Evolutionary conservation across 2,888 invertebrate species (phyloP), one percentile per base, ranked within the genome.

Genomic region (Hololepta plana): DNA sequence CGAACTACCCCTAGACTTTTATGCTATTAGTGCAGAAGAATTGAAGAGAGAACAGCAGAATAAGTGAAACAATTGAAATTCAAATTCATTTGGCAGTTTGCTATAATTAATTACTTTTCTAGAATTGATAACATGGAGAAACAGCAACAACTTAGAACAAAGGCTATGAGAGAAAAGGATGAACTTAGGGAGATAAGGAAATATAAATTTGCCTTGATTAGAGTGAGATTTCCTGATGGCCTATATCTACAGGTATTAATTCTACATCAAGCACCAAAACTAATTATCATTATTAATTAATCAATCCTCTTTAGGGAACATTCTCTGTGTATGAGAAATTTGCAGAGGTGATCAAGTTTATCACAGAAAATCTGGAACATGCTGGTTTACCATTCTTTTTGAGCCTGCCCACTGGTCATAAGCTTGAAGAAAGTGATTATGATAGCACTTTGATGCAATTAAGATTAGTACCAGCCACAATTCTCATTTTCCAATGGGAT

Each of bases 161-260:
- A 88, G 51, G 90, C 88, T 3, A 95, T 95, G 90, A 58, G 91
- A 12, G 90, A 93, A 45, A 77, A 80, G 35, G 88, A 93, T 33
- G 85, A 85, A 44, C 53, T 73, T 32, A 58, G 79, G 26, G 80
- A 79, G 43, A 64, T 80, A 48, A 64, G 77, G 28, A 76, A 76
- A 52, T 90, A 88, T 50, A 75, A 75, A 46, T 95, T 79, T 50
- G 71, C 82, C 2, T 59, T 93, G 24, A 72, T 95, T 30, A 59
- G 93, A 38, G 60, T 95, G 17, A 66, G 85, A 27, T 87, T 95
- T 49, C 91, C 93, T 0, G 85, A 88, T 54, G 80, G 80, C 1
- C 65, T 82, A 36, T 64, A 77, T 31, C 54, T 88, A 32, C 82
- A 84, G 63, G 81, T 79, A n/a, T n/a, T n/a, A 48, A 23, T 29